Base-by-base conservation (phyloP, 1,140 invertebrate species). In the Telenomus remus region DNA sequence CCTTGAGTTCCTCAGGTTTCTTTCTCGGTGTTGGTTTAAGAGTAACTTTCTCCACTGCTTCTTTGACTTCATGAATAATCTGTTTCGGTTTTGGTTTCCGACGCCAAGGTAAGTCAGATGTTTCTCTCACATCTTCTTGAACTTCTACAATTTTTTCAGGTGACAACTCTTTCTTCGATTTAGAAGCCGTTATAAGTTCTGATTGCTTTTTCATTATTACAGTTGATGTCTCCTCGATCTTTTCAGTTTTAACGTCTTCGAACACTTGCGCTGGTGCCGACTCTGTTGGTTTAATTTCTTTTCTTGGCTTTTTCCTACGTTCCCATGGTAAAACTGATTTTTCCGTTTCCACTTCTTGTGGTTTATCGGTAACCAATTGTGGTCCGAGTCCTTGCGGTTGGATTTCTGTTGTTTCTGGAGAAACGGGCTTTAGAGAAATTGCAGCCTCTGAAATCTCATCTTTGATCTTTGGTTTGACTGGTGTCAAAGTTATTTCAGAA, bases 211-310 rank as follows among this genome's bases (percentile, higher is more conserved):
- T n/a, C n/a, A n/a, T n/a, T n/a, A n/a, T n/a, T n/a, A n/a, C n/a
- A n/a, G 13, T 27, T 73, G 90, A 84, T 43, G 86, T 91, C 87
- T 90, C 89, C 39, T 86, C 83, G 54, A 86, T 80, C 8, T 46
- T 14, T 56, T 79, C 86, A 13, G 44, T 7, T 37, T 85, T n/a
- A n/a, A n/a, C n/a, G n/a, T n/a, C n/a, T n/a, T n/a, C n/a, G n/a
- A n/a, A n/a, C n/a, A n/a, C n/a, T n/a, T n/a, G n/a, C n/a, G n/a
- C n/a, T n/a, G 19, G 19, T 27, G 6, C 19, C n/a, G n/a, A n/a
- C 19, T 79, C 76, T 51, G 64, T 44, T 0, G 56, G 43, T 85
- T 19, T 84, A 57, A 85, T 80, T 81, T 11, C 78, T 49, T 81
- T 71, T 69, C 76, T 47, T 82, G 35, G 83, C 61, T 79, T 63